These are phyloP conservation scores for Cairina moschata DNA, from an alignment of 2,113 vertebrate species.

Conservation along the genomic window DNA sequence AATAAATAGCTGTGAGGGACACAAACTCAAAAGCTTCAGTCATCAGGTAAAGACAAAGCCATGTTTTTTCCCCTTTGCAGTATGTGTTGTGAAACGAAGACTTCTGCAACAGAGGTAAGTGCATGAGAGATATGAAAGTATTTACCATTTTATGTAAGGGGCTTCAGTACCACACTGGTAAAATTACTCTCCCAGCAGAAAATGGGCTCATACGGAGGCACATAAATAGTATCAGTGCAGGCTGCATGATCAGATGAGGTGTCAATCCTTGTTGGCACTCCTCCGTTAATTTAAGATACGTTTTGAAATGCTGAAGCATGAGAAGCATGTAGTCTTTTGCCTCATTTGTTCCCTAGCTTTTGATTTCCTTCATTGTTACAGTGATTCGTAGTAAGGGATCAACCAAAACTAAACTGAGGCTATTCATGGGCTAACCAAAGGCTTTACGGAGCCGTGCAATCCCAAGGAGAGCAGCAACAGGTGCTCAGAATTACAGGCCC, in stretches of 20 bases:
- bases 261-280: neutral
- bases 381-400: neutral
- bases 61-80: accelerated
- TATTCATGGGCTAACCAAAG: neutral
- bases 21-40: neutral
- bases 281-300: neutral
- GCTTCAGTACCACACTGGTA: neutral
- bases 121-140: neutral
- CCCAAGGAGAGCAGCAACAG: neutral
- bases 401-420: neutral
- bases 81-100: neutral
- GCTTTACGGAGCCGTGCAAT: neutral
- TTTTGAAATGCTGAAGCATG: neutral
- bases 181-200: neutral
- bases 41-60: neutral
- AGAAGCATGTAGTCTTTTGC: accelerated
- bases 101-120: neutral
- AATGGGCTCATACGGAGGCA: neutral
- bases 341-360: neutral
- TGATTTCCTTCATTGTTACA: neutral
- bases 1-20: neutral
- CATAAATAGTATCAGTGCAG: neutral
- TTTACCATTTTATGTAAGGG: neutral
- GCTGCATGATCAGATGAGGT: neutral
- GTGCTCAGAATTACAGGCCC: neutral